Evolutionary conservation across 2,797 vertebrate species (phyloP).

Genomic region (Nannoperca obscura): DNA sequence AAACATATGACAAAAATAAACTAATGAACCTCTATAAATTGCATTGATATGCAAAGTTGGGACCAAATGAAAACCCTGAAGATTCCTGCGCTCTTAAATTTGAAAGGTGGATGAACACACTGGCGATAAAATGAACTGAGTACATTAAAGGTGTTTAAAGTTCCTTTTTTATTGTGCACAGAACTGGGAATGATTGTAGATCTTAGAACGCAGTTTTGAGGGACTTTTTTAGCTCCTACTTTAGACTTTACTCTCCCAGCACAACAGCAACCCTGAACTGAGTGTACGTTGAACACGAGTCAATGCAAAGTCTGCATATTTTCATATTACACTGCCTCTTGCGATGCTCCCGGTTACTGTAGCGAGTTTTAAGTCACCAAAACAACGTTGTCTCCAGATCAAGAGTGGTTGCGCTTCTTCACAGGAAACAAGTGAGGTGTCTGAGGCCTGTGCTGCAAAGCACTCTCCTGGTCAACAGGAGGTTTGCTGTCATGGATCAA

Average conservation of each 20-base stretch:
- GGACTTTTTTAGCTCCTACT: no score
- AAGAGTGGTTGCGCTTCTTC: slow-evolving; percentile 28
- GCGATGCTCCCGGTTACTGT: slow-evolving; percentile 36
- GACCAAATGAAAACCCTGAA: background rate
- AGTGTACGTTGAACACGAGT: no score
- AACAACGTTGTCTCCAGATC: slow-evolving; percentile 51
- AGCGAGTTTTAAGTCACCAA: slow-evolving; percentile 52
- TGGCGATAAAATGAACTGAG: background rate
- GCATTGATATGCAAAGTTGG: background rate
- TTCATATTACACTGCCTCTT: background rate
- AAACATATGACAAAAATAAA: background rate
- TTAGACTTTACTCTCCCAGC: no score
- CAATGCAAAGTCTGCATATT: slow-evolving; percentile 11
- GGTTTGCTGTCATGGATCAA: no score
- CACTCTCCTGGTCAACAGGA: no score
- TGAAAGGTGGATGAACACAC: background rate
- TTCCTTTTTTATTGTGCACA: no score
- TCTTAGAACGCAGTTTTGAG: no score
- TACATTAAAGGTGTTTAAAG: no score
- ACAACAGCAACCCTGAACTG: no score
- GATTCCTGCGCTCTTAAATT: background rate
- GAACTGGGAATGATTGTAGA: no score
- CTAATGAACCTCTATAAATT: background rate
- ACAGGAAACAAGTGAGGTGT: slow-evolving; percentile 24
- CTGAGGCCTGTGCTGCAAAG: background rate